Evolutionary conservation across 2,113 vertebrate genomes (phyloP).

Genomic region (Gasterosteus nipponicus): DNA sequence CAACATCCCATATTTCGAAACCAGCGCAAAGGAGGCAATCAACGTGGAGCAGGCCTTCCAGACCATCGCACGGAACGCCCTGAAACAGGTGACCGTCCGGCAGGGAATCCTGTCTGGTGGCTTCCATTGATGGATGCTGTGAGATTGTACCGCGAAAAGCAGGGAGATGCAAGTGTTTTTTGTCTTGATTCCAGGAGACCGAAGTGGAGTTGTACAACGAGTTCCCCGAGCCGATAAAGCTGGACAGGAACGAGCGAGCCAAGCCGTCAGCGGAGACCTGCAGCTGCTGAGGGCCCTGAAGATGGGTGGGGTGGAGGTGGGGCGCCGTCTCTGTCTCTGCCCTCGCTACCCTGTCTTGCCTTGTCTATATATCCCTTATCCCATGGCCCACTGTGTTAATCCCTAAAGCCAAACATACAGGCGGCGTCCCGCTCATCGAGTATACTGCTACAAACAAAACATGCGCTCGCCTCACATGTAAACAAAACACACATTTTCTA

Average conservation of each 20-base stretch:
- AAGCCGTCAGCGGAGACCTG: slow-evolving; percentile 90
- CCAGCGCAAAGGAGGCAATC: slow-evolving; percentile 97
- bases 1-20: slow-evolving; percentile 98
- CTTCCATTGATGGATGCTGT: background rate
- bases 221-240: slow-evolving; percentile 96
- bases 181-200: slow-evolving; percentile 84
- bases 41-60: slow-evolving; percentile 98
- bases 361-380: slow-evolving; percentile 76
- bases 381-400: slow-evolving; percentile 80
- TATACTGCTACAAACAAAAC: slow-evolving; percentile 63
- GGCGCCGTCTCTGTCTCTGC: slow-evolving; percentile 25
- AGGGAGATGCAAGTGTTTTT: background rate
- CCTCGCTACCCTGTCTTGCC: slow-evolving; percentile 72
- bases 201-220: slow-evolving; percentile 98
- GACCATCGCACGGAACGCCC: slow-evolving; percentile 95
- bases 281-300: slow-evolving; percentile 90
- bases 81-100: slow-evolving; percentile 88
- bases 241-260: slow-evolving; percentile 92
- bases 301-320: slow-evolving; percentile 62
- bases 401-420: slow-evolving; percentile 61
- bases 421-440: slow-evolving; percentile 67
- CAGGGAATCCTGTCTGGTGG: background rate
- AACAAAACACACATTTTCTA: slow-evolving; percentile 70
- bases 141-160: background rate
- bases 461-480: slow-evolving; percentile 63